Base-by-base conservation (phyloP, 1,140 invertebrate species). In the Microplitis mediator region DNA sequence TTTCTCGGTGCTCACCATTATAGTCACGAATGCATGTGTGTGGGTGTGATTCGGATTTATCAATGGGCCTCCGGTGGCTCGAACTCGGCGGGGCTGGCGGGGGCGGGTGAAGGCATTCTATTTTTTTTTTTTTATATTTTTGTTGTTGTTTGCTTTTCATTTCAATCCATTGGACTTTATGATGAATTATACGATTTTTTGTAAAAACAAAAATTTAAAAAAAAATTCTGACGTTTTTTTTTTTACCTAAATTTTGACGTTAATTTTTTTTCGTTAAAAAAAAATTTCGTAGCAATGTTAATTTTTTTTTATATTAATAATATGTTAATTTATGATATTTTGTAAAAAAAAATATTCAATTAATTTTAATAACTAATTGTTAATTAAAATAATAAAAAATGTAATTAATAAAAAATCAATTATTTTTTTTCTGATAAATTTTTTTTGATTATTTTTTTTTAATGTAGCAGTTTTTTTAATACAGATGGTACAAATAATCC, bases 81-180 rank as follows among this genome's bases (percentile, higher is more conserved):
- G 85, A 85, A 82, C 85, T 86, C 85, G 81, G 82, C 84, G 85
- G 85, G 85, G 85, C 85, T 87, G 85, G 85, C 84, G 85, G 84
- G 82, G 78, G 79, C 74, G 76, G 85, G 82, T 76, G 72, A 72
- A 75, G 60, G 77, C 77, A 67, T 69, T 34, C 45, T 72, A 51
- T 64, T 67, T 72, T 66, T 72, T 61, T 45, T 62, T 34, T 79
- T 65, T 74, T 58, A 73, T 36, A 50, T 71, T n/a, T 76, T 68
- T 74, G 72, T 68, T 71, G 75, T 39, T 71, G 70, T 67, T 51
- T 70, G 14, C 34, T 16, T 32, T 62, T 34, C 8, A 16, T 58
- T 56, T n/a, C 32, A 3, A 34, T 56, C 52, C 32, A 54, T 11
- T 60, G 31, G 8, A 34, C 23, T 60, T 60, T 60, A 9, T 13